A percentile compares a stretch with the other conserved stretches of the same genome.
These are phyloP conservation scores for Chamaetylas fuelleborni DNA, from an alignment of 2,113 vertebrate genomes.

Conservation along the genomic window DNA sequence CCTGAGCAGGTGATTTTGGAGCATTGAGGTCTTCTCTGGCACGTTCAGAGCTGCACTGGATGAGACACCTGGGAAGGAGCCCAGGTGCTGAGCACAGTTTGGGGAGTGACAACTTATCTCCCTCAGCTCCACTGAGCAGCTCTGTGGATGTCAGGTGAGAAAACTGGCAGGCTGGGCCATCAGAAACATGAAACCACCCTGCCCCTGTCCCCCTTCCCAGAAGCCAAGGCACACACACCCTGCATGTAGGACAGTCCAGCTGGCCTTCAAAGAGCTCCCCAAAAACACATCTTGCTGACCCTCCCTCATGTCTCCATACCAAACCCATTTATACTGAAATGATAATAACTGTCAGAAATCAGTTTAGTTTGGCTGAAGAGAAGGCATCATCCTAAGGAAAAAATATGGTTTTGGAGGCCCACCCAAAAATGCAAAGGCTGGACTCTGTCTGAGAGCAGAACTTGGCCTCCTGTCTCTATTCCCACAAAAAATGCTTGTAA, in stretches of 20 bases:
- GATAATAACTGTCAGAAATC: slow-evolving; percentile 24
- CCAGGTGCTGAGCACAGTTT: neutral
- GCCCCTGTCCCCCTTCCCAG: neutral
- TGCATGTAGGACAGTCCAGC: neutral
- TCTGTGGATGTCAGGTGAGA: neutral
- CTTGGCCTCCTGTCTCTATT: slow-evolving; percentile 54
- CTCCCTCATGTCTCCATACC: neutral
- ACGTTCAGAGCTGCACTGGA: neutral
- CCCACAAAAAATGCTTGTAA: slow-evolving; percentile 59
- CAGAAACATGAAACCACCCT: neutral
- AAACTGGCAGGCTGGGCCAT: neutral
- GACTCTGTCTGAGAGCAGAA: slow-evolving; percentile 22
- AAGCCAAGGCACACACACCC: neutral
- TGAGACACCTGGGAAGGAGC: neutral
- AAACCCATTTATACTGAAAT: neutral
- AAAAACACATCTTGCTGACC: neutral
- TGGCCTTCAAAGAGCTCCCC: neutral
- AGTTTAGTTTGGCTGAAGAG: slow-evolving; percentile 28
- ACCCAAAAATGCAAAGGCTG: slow-evolving; percentile 53
- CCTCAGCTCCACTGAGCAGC: neutral
- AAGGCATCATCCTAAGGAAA: slow-evolving; percentile 8
- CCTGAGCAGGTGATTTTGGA: neutral
- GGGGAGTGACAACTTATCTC: neutral
- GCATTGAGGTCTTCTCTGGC: neutral
- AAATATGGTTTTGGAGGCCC: slow-evolving; percentile 27